Conservation (phyloP, 1,140 invertebrate species). For the Drosophila bocqueti region DNA sequence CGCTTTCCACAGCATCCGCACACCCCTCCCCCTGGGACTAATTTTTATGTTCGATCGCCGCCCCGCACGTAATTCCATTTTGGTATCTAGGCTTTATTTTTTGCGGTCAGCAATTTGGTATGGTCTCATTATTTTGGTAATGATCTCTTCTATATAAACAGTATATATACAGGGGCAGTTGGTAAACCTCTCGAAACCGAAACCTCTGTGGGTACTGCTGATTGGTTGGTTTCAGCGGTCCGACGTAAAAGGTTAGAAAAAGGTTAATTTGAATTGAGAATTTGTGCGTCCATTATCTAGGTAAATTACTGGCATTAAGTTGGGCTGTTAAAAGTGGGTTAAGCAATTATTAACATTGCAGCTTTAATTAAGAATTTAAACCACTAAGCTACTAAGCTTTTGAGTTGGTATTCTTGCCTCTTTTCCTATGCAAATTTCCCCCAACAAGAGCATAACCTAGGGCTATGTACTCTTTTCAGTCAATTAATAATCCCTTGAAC, state of each 20-base stretch:
- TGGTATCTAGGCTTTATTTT: slow-evolving; percentile 35
- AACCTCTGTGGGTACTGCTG: slow-evolving; percentile 27
- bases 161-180: slow-evolving; percentile 13
- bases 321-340: slow-evolving; percentile 12
- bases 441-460: background rate
- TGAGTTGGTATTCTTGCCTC: no score
- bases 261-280: slow-evolving; percentile 24
- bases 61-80: slow-evolving; percentile 50
- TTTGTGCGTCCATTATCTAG: background rate
- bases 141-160: slow-evolving; percentile 57
- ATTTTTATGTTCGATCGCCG: slow-evolving; percentile 24
- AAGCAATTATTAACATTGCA: background rate
- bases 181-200: slow-evolving; percentile 22
- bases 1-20: slow-evolving; percentile 9
- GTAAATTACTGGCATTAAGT: background rate
- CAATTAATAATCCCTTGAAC: slow-evolving; percentile 18
- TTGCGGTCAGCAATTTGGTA: slow-evolving; percentile 64
- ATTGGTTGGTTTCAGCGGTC: slow-evolving; percentile 6
- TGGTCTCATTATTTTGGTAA: slow-evolving; percentile 70
- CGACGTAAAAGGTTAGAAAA: slow-evolving; percentile 26
- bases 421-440: background rate
- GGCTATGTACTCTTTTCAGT: background rate
- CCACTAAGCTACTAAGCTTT: background rate
- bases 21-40: background rate
- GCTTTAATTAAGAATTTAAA: background rate